Evolutionary conservation across 2,113 vertebrate species (phyloP).

Genomic region (Dascyllus trimaculatus): DNA sequence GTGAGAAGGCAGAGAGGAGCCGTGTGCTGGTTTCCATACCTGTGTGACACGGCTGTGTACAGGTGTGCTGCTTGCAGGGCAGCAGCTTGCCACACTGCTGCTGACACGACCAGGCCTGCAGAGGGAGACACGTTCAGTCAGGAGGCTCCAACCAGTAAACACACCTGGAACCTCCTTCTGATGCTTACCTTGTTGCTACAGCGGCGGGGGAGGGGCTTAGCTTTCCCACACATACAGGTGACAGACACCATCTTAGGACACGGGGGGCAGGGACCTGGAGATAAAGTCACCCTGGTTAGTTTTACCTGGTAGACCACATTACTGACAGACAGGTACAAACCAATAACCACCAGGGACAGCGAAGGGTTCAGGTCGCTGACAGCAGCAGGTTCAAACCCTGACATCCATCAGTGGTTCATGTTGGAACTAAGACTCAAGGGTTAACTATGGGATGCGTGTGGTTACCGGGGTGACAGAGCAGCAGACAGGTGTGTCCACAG

Average conservation of each 20-base stretch:
- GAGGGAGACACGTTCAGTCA: slow-evolving; percentile 36
- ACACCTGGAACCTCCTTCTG: no score
- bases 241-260: slow-evolving; percentile 96
- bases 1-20: no score
- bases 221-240: slow-evolving; percentile 92
- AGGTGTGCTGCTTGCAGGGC: slow-evolving; percentile 90
- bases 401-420: background rate
- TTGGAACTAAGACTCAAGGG: background rate
- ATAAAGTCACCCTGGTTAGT: no score
- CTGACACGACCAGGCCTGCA: slow-evolving; percentile 89
- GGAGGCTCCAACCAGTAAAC: no score
- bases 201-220: slow-evolving; percentile 90
- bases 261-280: slow-evolving; percentile 93
- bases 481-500: slow-evolving; percentile 96
- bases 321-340: no score
- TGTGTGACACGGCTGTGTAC: slow-evolving; percentile 67
- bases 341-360: no score
- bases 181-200: slow-evolving; percentile 90
- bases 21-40: slow-evolving; percentile 39
- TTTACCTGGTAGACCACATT: no score
- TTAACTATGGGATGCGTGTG: background rate
- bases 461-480: slow-evolving; percentile 97
- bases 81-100: slow-evolving; percentile 85
- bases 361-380: no score
- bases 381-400: no score